These are phyloP conservation scores for Microtus pennsylvanicus DNA, from an alignment of 2,113 vertebrate species.

Conservation along the genomic window DNA sequence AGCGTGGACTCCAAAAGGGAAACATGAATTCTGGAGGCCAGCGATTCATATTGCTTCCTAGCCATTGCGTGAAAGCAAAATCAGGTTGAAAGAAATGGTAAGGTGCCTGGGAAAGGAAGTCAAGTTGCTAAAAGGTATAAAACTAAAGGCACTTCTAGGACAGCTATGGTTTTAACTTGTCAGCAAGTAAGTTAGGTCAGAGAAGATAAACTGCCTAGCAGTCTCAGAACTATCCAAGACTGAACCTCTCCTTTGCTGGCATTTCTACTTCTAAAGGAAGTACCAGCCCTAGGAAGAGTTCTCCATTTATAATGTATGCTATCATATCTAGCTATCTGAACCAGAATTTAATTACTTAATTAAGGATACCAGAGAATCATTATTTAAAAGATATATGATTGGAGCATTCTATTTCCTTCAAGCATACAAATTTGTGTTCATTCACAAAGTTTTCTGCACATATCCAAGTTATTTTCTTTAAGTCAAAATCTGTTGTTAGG, in stretches of 20 bases:
- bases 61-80: background rate
- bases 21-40: slow-evolving; percentile 7
- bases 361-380: background rate
- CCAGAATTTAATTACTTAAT: slow-evolving; percentile 58
- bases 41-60: background rate
- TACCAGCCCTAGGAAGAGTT: slow-evolving; percentile 9
- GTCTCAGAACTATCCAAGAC: slow-evolving; percentile 32
- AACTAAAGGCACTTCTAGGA: background rate
- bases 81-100: slow-evolving; percentile 26
- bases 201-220: background rate
- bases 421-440: slow-evolving; percentile 30
- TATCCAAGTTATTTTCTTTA: slow-evolving; percentile 43
- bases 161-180: background rate
- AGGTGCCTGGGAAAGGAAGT: background rate
- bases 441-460: slow-evolving; percentile 41
- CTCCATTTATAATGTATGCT: background rate
- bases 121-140: background rate
- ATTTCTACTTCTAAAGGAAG: slow-evolving; percentile 34
- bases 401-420: slow-evolving; percentile 48
- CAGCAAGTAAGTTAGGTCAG: background rate
- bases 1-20: background rate
- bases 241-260: background rate
- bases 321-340: slow-evolving; percentile 29
- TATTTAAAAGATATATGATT: background rate
- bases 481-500: slow-evolving; percentile 19